Evolutionary conservation across 1,140 invertebrate species (phyloP), one percentile per base, ranked within the genome.

Genomic region (Heliconius eleuchia): DNA sequence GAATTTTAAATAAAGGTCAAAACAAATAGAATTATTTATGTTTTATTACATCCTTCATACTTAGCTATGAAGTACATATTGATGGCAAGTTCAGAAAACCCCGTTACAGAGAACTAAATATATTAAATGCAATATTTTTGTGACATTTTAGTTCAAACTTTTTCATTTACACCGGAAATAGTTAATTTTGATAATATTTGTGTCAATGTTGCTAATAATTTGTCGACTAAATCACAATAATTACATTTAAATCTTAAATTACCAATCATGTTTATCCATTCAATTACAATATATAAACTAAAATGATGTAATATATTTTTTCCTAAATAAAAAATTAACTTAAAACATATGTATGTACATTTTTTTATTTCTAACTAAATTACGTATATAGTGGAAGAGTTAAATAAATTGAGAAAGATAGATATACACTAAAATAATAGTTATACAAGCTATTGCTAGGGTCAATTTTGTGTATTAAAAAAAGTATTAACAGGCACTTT

Each of bases 71-170:
- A 85, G 72, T 89, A 89, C 84, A 88, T 84, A 84, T 82, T 87
- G 77, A 92, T 91, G 91, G 91, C 91, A 92, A 92, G 91, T 90
- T 80, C 78, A 80, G 34, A 78, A 81, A 74, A 83, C 79, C 74
- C 76, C 71, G 57, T 55, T 57, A 81, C 55, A 66, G 42, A 74
- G 50, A 73, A 81, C 57, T 80, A 80, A 19, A 37, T 82, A 76
- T 85, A 85, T 83, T 89, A 89, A 89, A 89, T 89, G 88, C 88
- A 86, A 80, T 83, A 84, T 78, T 75, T 82, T 78, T 80, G 74
- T 76, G 73, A 81, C 70, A 76, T 57, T 57, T 57, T 57, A 57
- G 55, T 23, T 71, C 18, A 66, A 71, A 50, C 30, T 50, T 66
- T 66, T 66, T 60, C 27, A 66, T n/a, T 66, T 66, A 66, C 23